A percentile compares a stretch with the other conserved stretches of the same genome.
Evolutionary conservation across 2,113 vertebrate genomes (phyloP).

Genomic region (Equus quagga): DNA sequence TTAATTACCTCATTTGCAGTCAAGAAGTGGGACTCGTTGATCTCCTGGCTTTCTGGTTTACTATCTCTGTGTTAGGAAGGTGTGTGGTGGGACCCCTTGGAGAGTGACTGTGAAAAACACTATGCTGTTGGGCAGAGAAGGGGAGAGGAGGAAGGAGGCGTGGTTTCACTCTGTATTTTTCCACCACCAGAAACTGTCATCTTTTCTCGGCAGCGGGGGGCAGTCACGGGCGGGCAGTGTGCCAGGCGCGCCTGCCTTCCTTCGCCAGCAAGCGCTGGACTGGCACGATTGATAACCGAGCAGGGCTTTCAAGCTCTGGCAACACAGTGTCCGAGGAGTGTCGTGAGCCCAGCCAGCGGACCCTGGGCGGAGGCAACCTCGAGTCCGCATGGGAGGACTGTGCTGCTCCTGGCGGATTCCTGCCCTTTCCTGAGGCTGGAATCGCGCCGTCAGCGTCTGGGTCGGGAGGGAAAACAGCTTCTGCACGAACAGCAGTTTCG

Average conservation of each 20-base stretch:
- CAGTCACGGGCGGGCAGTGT: background rate
- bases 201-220: background rate
- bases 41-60: background rate
- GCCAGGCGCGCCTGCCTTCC: background rate
- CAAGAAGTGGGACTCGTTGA: background rate
- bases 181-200: background rate
- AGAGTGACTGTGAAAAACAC: background rate
- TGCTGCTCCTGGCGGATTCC: background rate
- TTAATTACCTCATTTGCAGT: background rate
- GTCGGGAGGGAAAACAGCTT: background rate
- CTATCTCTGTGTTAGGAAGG: background rate
- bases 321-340: constrained; percentile 2
- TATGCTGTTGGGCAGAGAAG: background rate
- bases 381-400: background rate
- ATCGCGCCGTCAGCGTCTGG: background rate
- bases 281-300: accelerated
- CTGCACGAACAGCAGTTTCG: background rate
- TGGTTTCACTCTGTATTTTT: background rate
- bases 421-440: background rate
- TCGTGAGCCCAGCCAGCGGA: constrained; percentile 51
- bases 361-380: constrained; percentile 16
- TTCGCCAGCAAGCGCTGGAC: background rate
- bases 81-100: background rate
- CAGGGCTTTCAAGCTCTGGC: background rate
- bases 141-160: background rate